Evolutionary conservation across 2,888 invertebrate genomes (phyloP), one percentile per base, ranked within the genome.

Genomic region (Caenorhabditis imperialis): DNA sequence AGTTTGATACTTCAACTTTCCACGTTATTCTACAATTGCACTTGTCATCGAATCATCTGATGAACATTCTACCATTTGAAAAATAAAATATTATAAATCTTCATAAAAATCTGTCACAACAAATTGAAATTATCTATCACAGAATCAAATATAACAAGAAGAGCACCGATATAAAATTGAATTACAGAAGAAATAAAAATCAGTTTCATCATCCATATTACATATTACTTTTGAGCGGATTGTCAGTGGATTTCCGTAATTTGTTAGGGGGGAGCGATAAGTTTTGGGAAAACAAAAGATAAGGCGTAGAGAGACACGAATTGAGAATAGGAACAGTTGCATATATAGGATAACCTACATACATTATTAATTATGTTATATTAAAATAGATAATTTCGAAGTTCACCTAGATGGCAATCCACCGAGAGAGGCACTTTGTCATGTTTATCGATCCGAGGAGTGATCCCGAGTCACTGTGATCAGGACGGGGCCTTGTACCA

Each of bases 401-500:
- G 10, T 10, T 30, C 10, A 30, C 30, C 10, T 10, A 30, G 7
- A 30, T 16, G 45, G 40, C 8, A 35, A 18, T 18, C n/a, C 7
- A 4, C n/a, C 20, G 33, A 16, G n/a, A 23, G 23, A 61, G 30
- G 4, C 30, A 30, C 30, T 20, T 20, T 62, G 54, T 55, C 54
- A 63, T 63, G 63, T 40, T 58, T 23, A 67, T 25, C 67, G 50
- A 33, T 70, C 70, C n/a, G 47, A 48, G 12, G 70, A 23, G 14
- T 25, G 35, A 8, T 70, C 76, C 14, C 84, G 75, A 20, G 78
- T 82, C 33, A 85, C 82, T 37, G 77, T 77, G 40, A 85, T 79
- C 22, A 75, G 73, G 12, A 84, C 77, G 18, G 81, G 82, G 23
- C 82, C 86, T 40, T 69, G 76, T 47, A 84, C 74, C 25, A 76